Evolutionary conservation across 2,113 vertebrate genomes (phyloP).

Genomic region (Tretioscincus oriximinensis): DNA sequence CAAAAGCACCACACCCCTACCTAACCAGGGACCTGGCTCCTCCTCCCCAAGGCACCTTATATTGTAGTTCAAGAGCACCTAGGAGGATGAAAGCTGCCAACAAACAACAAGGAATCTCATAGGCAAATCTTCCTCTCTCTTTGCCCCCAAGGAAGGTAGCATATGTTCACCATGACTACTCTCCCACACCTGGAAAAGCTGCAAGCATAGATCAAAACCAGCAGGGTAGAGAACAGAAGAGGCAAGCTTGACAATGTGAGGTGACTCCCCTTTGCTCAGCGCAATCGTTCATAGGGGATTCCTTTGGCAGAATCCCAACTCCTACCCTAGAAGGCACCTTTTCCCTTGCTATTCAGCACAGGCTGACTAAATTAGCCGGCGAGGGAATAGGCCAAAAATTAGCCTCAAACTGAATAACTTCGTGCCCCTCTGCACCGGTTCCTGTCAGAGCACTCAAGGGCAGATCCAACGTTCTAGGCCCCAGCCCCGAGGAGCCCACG

Average conservation of each 20-base stretch:
- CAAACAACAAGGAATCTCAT: background rate
- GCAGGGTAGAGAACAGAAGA: background rate
- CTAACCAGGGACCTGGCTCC: background rate
- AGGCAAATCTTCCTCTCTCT: background rate
- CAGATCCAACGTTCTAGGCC: too few relatives aligned
- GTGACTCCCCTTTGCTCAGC: background rate
- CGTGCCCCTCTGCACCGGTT: too few relatives aligned
- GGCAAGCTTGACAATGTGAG: background rate
- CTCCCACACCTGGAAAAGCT: background rate
- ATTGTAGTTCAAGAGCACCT: background rate
- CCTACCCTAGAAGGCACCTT: too few relatives aligned
- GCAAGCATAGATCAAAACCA: background rate
- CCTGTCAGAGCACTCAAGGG: too few relatives aligned
- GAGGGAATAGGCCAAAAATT: too few relatives aligned
- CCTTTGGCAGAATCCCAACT: background rate
- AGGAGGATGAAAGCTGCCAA: background rate
- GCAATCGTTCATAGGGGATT: background rate
- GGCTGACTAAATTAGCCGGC: too few relatives aligned
- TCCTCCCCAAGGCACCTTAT: background rate
- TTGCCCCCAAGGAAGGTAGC: background rate
- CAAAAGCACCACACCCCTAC: slow-evolving; percentile 20
- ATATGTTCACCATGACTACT: slow-evolving; percentile 27
- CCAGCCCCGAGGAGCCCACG: too few relatives aligned
- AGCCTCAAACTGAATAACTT: too few relatives aligned
- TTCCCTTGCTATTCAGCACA: background rate